phyloP scores from a whole-genome alignment of 2,888 invertebrate genomes.

The Caenorhabditis drosophilae region DNA sequence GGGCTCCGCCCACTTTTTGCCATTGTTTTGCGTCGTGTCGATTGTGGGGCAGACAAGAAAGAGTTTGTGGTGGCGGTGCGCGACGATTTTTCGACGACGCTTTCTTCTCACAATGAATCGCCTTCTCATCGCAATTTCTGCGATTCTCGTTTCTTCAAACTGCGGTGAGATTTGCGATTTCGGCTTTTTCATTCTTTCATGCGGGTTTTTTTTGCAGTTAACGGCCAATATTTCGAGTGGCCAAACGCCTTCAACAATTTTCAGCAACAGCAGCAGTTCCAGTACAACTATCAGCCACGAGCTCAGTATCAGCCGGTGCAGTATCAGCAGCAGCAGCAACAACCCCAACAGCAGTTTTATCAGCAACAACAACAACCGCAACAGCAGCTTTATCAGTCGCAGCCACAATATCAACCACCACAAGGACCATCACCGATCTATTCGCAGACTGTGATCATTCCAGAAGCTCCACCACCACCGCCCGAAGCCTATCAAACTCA shows the following conservation, averaged over 20 bases:
- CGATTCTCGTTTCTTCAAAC: not conserved
- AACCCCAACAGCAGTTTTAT: constrained; percentile 21
- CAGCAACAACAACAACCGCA: constrained; percentile 24
- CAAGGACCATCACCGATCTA: constrained; percentile 33
- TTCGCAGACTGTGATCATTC: constrained; percentile 35
- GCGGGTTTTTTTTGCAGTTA: not conserved
- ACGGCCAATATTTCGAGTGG: constrained; percentile 31
- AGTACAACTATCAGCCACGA: constrained; percentile 6
- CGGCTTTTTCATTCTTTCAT: too few relatives aligned
- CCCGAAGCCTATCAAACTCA: constrained; percentile 35
- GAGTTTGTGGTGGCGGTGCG: not conserved
- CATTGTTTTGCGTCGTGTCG: not conserved
- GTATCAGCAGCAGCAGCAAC: constrained; percentile 24
- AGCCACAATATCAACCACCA: constrained; percentile 24
- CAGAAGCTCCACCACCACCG: constrained; percentile 36
- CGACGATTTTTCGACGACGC: not conserved
- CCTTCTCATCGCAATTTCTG: not conserved
- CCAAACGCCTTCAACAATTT: constrained; percentile 5
- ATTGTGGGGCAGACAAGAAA: not conserved
- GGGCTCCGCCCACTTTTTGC: constrained; percentile 4
- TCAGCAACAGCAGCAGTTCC: constrained; percentile 23
- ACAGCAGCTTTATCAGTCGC: constrained; percentile 13
- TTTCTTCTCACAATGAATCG: constrained; percentile 24
- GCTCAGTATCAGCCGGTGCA: constrained; percentile 12
- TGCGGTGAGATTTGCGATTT: too few relatives aligned